Evolutionary conservation across 2,888 invertebrate genomes (phyloP).

Genomic region (Drosophila quasianomalipes): DNA sequence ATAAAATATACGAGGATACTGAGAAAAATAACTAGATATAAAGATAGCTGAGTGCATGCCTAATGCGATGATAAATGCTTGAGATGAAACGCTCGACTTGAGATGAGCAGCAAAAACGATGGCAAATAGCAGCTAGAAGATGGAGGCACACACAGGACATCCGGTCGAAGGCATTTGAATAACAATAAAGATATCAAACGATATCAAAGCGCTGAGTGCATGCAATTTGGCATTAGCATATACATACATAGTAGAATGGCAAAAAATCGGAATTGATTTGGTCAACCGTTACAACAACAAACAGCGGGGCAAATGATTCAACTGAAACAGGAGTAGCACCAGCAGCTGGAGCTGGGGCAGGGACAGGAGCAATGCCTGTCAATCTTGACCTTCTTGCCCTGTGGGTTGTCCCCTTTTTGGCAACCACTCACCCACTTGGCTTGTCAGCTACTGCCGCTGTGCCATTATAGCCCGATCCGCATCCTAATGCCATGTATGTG

Average conservation of each 20-base stretch:
- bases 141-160: constrained; percentile 63
- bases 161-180: constrained; percentile 72
- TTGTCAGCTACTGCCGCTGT: constrained; percentile 34
- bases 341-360: background rate
- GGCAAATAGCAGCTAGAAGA: background rate
- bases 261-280: constrained; percentile 66
- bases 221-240: constrained; percentile 56
- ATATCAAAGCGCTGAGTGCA: constrained; percentile 62
- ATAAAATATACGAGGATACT: constrained; percentile 52
- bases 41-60: constrained; percentile 56
- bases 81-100: constrained; percentile 70
- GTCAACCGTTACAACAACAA: constrained; percentile 71
- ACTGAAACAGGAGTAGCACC: constrained; percentile 30
- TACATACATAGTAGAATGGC: constrained; percentile 11
- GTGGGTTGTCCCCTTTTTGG: constrained; percentile 54
- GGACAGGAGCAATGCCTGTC: constrained; percentile 12
- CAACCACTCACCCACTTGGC: constrained; percentile 35
- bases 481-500: constrained; percentile 40
- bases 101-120: constrained; percentile 25
- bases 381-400: constrained; percentile 49
- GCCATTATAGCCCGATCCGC: constrained; percentile 64
- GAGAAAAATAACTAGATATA: constrained; percentile 16
- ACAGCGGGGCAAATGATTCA: constrained; percentile 62
- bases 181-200: constrained; percentile 66
- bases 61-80: constrained; percentile 79